Base-by-base conservation (phyloP, 2,797 vertebrate genomes). In the Sebastiscus albofasciatus region DNA sequence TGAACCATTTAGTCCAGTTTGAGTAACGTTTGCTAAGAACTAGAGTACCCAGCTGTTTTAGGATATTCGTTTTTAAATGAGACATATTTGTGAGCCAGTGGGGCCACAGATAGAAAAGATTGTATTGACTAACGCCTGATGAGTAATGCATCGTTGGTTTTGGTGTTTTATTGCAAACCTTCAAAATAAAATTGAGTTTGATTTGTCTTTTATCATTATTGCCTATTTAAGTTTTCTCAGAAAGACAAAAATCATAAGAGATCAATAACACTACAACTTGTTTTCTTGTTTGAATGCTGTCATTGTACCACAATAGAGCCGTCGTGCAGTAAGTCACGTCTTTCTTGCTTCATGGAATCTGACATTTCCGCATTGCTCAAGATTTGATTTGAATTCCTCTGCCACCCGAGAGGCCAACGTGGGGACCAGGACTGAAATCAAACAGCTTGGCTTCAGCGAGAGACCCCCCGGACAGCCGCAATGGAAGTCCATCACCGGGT, bases 401-500 rank as follows among this genome's bases (percentile, higher is more conserved):
- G 70, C 68, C 67, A 52, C 72, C 70, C 5, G 1, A 36, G 59
- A 68, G 69, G 29, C 74, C n/a, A 7, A 82, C 75, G 70, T 70
- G 3, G 4, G 3, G 10, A 70, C 69, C 55, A 4, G 70, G 67
- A 75, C 67, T 67, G 71, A 87, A 86, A 91, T 90, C 83, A 89
- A 89, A 84, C 85, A 65, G 67, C 79, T 74, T 27, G 65, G 78
- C 81, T 82, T 79, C 64, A 65, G 61, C 2, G 12, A 60, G 52
- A 71, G 82, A 82, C 84, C 90, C 82, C 80, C 89, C 27, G 67
- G 85, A 89, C 72, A 67, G 90, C 87, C 20, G 71, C 86, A 76
- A 34, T 85, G 85, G 83, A 88, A 91, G 91, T 92, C 91, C 88
- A 90, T 93, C 93, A 90, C 85, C 70, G 77, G 91, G 90, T 93